phyloP scores from a whole-genome alignment of 1,140 invertebrate genomes.

The Zophobas morio region DNA sequence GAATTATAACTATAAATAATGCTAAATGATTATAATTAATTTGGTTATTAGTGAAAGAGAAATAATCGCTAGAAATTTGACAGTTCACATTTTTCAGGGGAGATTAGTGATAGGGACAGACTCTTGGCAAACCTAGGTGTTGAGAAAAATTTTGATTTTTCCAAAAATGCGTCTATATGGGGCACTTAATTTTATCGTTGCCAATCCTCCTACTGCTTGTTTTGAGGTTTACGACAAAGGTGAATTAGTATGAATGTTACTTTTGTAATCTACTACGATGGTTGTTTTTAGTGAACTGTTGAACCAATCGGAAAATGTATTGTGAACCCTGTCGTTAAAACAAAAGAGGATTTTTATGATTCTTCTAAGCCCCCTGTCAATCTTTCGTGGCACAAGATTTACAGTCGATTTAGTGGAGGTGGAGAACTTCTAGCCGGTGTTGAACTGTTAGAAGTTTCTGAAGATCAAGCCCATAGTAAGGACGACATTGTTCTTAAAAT shows the following conservation, averaged over 20 bases:
- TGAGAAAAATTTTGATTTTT: constrained; percentile 69
- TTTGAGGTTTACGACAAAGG: constrained; percentile 67
- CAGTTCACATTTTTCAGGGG: constrained; percentile 75
- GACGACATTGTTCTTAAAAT: constrained; percentile 62
- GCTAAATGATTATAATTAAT: too few species aligned
- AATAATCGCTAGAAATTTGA: not conserved
- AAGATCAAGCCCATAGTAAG: not conserved
- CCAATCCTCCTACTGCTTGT: constrained; percentile 68
- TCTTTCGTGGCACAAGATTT: constrained; percentile 54
- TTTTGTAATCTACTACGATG: constrained; percentile 19
- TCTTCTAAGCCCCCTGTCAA: too few species aligned
- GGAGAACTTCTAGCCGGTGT: constrained; percentile 73
- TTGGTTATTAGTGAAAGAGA: not conserved
- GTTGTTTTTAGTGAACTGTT: constrained; percentile 66
- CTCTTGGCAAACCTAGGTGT: constrained; percentile 65
- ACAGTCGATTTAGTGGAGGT: constrained; percentile 66
- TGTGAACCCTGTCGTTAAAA: constrained; percentile 63
- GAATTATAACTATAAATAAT: too few species aligned
- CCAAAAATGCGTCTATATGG: constrained; percentile 70
- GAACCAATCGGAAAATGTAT: constrained; percentile 73
- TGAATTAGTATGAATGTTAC: constrained; percentile 51
- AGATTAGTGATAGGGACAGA: constrained; percentile 72
- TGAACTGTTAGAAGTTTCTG: constrained; percentile 71
- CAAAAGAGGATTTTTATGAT: not conserved
- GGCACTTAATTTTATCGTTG: constrained; percentile 67